Evolutionary conservation across 2,113 vertebrate species (phyloP).

Genomic region (Scartelaos histophorus): DNA sequence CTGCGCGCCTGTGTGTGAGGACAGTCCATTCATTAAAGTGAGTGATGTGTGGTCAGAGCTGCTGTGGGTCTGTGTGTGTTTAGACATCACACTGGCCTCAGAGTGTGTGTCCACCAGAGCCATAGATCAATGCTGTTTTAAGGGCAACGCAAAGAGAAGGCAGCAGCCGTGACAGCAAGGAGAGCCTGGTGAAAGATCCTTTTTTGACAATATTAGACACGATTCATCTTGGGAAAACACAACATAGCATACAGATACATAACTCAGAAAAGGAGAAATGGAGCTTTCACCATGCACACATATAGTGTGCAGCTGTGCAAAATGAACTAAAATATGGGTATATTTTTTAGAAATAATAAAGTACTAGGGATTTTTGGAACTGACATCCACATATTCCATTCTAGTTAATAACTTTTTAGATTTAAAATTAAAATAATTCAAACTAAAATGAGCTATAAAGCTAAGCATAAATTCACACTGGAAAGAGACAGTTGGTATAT

Average conservation of each 20-base stretch:
- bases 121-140: slow-evolving; percentile 57
- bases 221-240: neutral
- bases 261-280: neutral
- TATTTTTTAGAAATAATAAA: neutral
- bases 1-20: slow-evolving; percentile 12
- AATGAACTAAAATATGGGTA: neutral
- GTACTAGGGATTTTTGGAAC: neutral
- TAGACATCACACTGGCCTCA: slow-evolving; percentile 50
- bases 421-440: neutral
- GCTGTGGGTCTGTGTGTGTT: slow-evolving; percentile 46
- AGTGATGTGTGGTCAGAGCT: slow-evolving; percentile 59
- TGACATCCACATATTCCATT: neutral
- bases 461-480: neutral
- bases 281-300: neutral
- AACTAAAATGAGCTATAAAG: neutral
- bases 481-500: neutral
- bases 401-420: neutral
- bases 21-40: slow-evolving; percentile 58
- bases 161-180: slow-evolving; percentile 7
- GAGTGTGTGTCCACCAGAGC: slow-evolving; percentile 28
- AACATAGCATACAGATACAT: neutral
- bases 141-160: slow-evolving; percentile 27
- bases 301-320: neutral
- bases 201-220: neutral
- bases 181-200: slow-evolving; percentile 28